Conservation (phyloP, 2,888 invertebrate genomes). For the Ischnura elegans region DNA sequence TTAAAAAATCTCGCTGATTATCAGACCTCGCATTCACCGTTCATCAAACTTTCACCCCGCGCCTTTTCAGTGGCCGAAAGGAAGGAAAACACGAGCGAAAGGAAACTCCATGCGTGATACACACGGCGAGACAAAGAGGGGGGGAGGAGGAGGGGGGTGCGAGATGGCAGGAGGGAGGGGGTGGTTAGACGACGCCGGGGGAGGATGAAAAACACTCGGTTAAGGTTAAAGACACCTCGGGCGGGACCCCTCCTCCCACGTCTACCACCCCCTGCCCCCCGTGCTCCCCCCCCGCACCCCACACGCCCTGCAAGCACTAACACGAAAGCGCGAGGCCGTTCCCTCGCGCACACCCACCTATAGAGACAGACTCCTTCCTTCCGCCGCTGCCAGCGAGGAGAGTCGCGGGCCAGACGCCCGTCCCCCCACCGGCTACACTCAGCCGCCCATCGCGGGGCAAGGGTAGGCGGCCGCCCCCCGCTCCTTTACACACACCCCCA, state of each 20-base stretch:
- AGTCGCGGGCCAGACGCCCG: not conserved
- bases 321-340: not conserved
- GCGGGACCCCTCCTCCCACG: constrained; percentile 33
- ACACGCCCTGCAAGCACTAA: not conserved
- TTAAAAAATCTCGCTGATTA: too few relatives aligned
- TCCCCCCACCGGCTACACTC: not conserved
- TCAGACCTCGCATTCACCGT: too few relatives aligned
- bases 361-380: not conserved
- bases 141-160: constrained; percentile 8
- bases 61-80: too few relatives aligned
- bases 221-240: constrained; percentile 62
- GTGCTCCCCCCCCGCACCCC: not conserved
- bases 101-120: not conserved
- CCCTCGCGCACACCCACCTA: not conserved
- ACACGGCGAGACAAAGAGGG: not conserved
- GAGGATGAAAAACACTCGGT: constrained; percentile 25
- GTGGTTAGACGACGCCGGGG: not conserved
- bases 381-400: too few relatives aligned
- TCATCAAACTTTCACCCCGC: too few relatives aligned
- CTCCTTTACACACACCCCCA: too few relatives aligned
- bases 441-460: not conserved
- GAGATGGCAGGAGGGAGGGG: not conserved
- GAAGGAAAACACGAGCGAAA: not conserved
- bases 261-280: not conserved
- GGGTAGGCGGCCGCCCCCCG: not conserved